These are phyloP conservation scores for Nannobrachium achirus DNA, from an alignment of 2,113 vertebrate genomes.

Conservation along the genomic window DNA sequence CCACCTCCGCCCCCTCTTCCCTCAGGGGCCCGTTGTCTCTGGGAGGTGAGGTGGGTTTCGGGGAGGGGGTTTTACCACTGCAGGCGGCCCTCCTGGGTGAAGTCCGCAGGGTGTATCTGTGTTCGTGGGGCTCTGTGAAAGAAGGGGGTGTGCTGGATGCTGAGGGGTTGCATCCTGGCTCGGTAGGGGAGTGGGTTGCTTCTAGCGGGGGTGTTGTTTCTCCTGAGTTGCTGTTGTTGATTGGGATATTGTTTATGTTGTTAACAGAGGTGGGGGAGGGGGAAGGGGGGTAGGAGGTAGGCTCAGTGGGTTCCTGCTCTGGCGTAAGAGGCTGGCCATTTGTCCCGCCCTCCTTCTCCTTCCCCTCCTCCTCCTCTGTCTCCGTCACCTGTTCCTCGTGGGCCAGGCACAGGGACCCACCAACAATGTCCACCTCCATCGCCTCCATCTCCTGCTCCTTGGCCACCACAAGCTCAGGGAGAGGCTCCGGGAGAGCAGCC, in stretches of 20 bases:
- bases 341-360: conserved; percentile 69
- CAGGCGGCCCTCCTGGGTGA: conserved; percentile 88
- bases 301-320: conserved; percentile 48
- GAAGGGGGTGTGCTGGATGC: conserved; percentile 74
- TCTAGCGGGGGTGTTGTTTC: conserved; percentile 82
- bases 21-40: conserved; percentile 88
- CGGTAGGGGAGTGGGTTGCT: conserved; percentile 78
- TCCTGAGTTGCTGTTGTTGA: conserved; percentile 83
- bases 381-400: conserved; percentile 86
- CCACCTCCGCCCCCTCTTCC: conserved; percentile 81
- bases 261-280: conserved; percentile 26
- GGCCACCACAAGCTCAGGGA: conserved; percentile 83
- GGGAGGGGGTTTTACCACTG: conserved; percentile 83
- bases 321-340: conserved; percentile 68
- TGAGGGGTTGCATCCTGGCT: conserved; percentile 63
- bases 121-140: conserved; percentile 92
- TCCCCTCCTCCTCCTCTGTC: conserved; percentile 81
- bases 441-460: conserved; percentile 88
- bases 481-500: conserved; percentile 69
- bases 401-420: conserved; percentile 83
- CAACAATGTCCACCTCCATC: conserved; percentile 92
- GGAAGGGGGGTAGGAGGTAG: conserved; percentile 25
- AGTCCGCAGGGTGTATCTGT: conserved; percentile 95
- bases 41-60: conserved; percentile 86
- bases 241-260: conserved; percentile 60